Conservation (phyloP, 2,113 vertebrate species). For the Muntiacus muntjak region DNA sequence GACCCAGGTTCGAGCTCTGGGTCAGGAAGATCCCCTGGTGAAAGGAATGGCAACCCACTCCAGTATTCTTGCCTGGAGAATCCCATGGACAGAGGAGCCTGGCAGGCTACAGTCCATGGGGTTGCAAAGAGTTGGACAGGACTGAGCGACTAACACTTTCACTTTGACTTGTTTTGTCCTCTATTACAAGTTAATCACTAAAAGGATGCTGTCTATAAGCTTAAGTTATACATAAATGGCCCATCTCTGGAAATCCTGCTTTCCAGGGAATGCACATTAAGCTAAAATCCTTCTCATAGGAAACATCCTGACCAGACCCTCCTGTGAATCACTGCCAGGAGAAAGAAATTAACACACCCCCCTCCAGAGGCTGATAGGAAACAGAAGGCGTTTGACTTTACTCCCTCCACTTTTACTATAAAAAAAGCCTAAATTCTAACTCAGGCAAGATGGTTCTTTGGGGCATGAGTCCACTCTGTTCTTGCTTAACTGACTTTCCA, state of each 20-base stretch:
- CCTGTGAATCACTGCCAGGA: not conserved
- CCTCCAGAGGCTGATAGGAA: not conserved
- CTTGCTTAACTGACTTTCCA: not conserved
- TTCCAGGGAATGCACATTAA: not conserved
- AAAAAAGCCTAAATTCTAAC: not conserved
- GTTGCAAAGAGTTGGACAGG: not conserved
- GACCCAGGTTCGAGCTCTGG: too few relatives aligned
- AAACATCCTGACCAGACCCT: not conserved
- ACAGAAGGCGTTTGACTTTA: not conserved
- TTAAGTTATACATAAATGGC: not conserved
- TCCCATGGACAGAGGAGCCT: too few relatives aligned
- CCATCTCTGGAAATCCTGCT: not conserved
- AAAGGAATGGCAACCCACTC: too few relatives aligned
- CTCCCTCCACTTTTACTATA: not conserved
- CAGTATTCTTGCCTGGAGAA: too few relatives aligned
- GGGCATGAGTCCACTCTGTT: not conserved
- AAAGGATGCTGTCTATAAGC: not conserved
- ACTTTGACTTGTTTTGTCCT: not conserved
- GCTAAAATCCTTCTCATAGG: not conserved
- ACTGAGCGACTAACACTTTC: not conserved
- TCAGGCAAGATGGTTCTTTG: not conserved
- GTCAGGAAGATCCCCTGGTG: too few relatives aligned
- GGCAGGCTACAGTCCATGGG: too few relatives aligned
- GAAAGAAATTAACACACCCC: not conserved
- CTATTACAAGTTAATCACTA: not conserved